A percentile compares a stretch with the other conserved stretches of the same genome.
Evolutionary conservation across 2,888 invertebrate genomes (phyloP).

Genomic region (Cosmia pyralina): DNA sequence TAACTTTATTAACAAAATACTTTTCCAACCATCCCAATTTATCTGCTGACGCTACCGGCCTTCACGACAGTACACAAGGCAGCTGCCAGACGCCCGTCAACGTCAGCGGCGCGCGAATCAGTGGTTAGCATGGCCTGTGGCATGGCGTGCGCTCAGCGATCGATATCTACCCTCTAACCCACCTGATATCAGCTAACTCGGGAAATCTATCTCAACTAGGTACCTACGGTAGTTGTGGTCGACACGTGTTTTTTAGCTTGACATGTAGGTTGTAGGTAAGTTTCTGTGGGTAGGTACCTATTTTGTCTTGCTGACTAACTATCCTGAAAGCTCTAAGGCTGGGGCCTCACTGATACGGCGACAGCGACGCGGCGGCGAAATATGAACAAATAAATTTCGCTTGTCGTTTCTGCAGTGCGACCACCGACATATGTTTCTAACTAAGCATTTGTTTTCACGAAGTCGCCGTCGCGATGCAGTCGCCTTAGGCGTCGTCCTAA

Average conservation of each 20-base stretch:
- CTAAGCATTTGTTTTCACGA: no score
- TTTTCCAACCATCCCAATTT: background rate
- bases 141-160: slow-evolving; percentile 71
- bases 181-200: slow-evolving; percentile 26
- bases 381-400: no score
- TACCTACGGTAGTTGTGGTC: background rate
- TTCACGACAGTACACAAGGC: slow-evolving; percentile 72
- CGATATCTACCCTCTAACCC: slow-evolving; percentile 74
- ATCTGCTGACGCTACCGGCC: slow-evolving; percentile 52
- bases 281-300: background rate
- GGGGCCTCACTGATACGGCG: no score
- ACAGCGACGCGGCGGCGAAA: no score
- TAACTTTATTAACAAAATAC: background rate
- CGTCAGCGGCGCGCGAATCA: slow-evolving; percentile 78
- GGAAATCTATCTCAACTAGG: slow-evolving; percentile 48
- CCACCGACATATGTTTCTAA: no score
- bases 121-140: slow-evolving; percentile 72
- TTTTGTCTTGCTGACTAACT: background rate
- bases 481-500: no score
- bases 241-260: slow-evolving; percentile 23
- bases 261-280: background rate
- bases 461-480: no score
- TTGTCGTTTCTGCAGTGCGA: no score
- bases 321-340: background rate
- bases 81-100: slow-evolving; percentile 80